Conservation (phyloP, 92 coral and sea anemone genomes). For the Umimayanthus kanabou region DNA sequence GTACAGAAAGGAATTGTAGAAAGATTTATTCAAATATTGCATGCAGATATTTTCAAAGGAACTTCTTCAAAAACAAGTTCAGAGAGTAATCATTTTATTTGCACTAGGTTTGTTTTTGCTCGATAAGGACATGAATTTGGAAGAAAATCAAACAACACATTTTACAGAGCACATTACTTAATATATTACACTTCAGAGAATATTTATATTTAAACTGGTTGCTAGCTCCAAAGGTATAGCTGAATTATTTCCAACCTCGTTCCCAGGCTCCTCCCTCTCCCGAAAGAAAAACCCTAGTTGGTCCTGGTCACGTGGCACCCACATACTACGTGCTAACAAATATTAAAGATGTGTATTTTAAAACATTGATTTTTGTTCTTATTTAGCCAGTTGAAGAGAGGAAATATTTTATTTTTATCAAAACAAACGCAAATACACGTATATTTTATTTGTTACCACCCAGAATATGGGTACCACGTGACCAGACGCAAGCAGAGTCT, state of each 20-base stretch:
- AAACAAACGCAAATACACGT: too few species aligned
- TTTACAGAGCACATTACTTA: not conserved
- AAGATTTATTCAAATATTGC: not conserved
- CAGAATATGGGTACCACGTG: too few species aligned
- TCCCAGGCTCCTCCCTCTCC: too few species aligned
- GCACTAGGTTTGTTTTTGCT: not conserved
- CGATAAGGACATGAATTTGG: not conserved
- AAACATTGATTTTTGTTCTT: too few species aligned
- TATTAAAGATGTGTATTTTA: too few species aligned
- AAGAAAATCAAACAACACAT: not conserved
- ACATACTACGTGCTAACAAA: too few species aligned
- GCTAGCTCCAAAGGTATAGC: slow-evolving; percentile 3
- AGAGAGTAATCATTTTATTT: not conserved
- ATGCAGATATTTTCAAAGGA: not conserved
- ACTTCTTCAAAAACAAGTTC: not conserved
- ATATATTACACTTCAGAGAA: slow-evolving; percentile 20
- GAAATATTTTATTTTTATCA: too few species aligned
- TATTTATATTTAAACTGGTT: slow-evolving; percentile 7
- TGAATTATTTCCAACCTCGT: not conserved
- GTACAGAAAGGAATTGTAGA: slow-evolving; percentile 21
- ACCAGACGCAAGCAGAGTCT: too few species aligned
- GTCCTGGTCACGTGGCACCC: too few species aligned
- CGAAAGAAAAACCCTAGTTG: too few species aligned
- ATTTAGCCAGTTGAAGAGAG: too few species aligned
- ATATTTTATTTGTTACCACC: too few species aligned